These are phyloP conservation scores for Heliconius cydno DNA, from an alignment of 2,888 invertebrate genomes.

Conservation along the genomic window DNA sequence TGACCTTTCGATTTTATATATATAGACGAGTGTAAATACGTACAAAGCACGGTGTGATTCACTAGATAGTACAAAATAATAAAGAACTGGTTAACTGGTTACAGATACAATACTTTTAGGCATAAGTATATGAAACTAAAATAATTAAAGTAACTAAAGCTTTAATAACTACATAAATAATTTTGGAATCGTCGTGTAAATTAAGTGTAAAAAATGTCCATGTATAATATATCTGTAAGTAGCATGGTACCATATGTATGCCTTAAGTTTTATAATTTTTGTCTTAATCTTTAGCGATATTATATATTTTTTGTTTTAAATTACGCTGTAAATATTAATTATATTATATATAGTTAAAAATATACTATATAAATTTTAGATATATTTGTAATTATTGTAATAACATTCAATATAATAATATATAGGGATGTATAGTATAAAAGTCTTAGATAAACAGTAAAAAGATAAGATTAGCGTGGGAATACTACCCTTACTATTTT, in stretches of 20 bases:
- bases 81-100: not conserved
- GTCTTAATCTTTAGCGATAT: not conserved
- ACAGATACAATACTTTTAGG: not conserved
- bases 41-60: not conserved
- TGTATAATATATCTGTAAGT: no score
- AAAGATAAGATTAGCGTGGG: not conserved
- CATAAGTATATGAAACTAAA: not conserved
- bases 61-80: constrained; percentile 5
- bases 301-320: not conserved
- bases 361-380: not conserved
- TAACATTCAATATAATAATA: no score
- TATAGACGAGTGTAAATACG: not conserved
- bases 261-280: no score
- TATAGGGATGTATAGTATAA: no score
- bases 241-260: no score
- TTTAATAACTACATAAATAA: not conserved
- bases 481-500: constrained; percentile 14
- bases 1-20: no score
- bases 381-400: not conserved
- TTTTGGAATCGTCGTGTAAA: not conserved
- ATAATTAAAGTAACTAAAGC: not conserved
- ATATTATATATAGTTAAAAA: not conserved
- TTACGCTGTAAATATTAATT: not conserved
- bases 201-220: no score
- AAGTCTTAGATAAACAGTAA: not conserved